Percentiles rank a stretch among this genome's conserved stretches.
Conservation (phyloP, 2,888 invertebrate species). For the Drosophila monieri region DNA sequence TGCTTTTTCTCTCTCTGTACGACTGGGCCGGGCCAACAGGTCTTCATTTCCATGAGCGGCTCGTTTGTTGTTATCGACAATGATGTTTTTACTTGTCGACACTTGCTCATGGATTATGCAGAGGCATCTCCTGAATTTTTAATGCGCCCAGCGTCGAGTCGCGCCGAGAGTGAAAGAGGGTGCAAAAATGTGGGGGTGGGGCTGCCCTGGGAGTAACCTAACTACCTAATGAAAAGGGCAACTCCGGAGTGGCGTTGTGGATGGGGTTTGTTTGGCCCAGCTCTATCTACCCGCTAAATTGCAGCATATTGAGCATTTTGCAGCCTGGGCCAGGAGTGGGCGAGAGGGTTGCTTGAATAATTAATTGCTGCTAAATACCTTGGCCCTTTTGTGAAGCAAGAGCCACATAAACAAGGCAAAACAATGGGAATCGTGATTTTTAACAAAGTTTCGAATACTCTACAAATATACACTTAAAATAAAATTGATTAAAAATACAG, state of each 20-base stretch:
- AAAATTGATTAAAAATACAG: no score
- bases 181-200: slow-evolving; percentile 21
- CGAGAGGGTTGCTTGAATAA: slow-evolving; percentile 67
- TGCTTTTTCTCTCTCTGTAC: background rate
- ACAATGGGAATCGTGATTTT: slow-evolving; percentile 14
- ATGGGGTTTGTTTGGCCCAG: slow-evolving; percentile 32
- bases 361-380: slow-evolving; percentile 79
- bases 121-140: slow-evolving; percentile 81
- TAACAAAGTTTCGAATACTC: slow-evolving; percentile 15
- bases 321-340: slow-evolving; percentile 11
- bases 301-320: slow-evolving; percentile 80
- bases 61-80: slow-evolving; percentile 67
- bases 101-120: slow-evolving; percentile 83
- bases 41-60: slow-evolving; percentile 47
- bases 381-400: slow-evolving; percentile 70
- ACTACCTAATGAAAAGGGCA: slow-evolving; percentile 69
- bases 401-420: slow-evolving; percentile 27
- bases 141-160: slow-evolving; percentile 73
- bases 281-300: slow-evolving; percentile 59
- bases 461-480: background rate
- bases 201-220: slow-evolving; percentile 45
- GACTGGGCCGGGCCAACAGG: slow-evolving; percentile 70
- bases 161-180: slow-evolving; percentile 39
- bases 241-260: slow-evolving; percentile 10
- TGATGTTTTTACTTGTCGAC: slow-evolving; percentile 78